These are phyloP conservation scores for Apteryx owenii DNA, from an alignment of 2,113 vertebrate species.

Conservation along the genomic window DNA sequence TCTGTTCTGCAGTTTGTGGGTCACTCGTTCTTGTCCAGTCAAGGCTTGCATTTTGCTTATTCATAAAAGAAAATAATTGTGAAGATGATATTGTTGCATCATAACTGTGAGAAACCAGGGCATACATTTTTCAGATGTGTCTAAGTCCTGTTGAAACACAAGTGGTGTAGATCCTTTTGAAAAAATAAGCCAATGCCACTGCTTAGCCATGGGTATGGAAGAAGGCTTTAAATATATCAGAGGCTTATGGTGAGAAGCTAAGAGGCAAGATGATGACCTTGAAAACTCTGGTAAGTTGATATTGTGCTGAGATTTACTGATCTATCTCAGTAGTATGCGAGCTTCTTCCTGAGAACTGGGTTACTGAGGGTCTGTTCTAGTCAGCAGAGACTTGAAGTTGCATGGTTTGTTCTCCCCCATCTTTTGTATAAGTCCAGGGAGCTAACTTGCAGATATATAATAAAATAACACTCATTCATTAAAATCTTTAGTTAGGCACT, in stretches of 20 bases:
- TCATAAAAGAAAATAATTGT: neutral
- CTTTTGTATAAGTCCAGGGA: neutral
- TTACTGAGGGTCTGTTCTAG: neutral
- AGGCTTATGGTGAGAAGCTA: neutral
- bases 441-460: neutral
- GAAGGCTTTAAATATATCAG: neutral
- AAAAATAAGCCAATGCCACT: neutral
- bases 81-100: neutral
- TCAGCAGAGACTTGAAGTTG: neutral
- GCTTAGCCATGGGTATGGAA: neutral
- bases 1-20: neutral
- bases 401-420: neutral
- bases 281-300: neutral
- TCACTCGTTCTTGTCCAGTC: neutral
- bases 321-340: neutral
- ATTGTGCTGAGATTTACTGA: neutral
- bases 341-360: neutral
- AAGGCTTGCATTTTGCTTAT: neutral
- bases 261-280: neutral
- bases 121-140: neutral
- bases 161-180: neutral
- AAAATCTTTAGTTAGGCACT: neutral
- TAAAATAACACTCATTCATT: neutral
- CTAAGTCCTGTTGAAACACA: neutral
- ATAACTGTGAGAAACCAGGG: fast-evolving